A percentile compares a stretch with the other conserved stretches of the same genome.
phyloP scores from a whole-genome alignment of 2,888 invertebrate species.

The Melieria picta region DNA sequence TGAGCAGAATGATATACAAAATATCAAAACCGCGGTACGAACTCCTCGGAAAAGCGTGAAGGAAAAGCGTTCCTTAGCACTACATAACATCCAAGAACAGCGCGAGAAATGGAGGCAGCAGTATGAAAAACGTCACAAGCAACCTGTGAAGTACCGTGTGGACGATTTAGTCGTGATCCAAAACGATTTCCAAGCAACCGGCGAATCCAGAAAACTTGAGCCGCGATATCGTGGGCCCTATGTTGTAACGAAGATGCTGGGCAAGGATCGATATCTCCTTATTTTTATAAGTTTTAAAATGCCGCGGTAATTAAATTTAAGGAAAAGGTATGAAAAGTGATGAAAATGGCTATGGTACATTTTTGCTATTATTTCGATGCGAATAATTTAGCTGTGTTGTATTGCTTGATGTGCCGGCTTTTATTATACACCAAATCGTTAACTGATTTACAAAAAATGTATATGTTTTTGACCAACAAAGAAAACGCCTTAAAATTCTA shows the following conservation, averaged over 20 bases:
- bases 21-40: conserved; percentile 43
- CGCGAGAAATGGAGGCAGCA: background rate
- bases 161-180: conserved; percentile 20
- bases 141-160: background rate
- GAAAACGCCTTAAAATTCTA: no score
- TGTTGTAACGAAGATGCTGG: conserved; percentile 17
- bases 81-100: background rate
- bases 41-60: conserved; percentile 41
- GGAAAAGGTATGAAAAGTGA: no score
- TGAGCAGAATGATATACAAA: conserved; percentile 29
- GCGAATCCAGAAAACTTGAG: conserved; percentile 23
- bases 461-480: no score
- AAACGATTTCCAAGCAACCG: conserved; percentile 17
- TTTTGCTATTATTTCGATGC: accelerated
- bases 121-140: conserved; percentile 22
- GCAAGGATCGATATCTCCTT: background rate
- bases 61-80: background rate
- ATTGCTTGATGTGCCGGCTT: accelerated
- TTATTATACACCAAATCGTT: no score
- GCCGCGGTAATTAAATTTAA: no score
- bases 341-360: background rate
- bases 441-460: no score
- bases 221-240: conserved; percentile 21
- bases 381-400: accelerated
- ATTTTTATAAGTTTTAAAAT: no score